phyloP scores from a whole-genome alignment of 2,797 vertebrate genomes.

The Pantherophis vulpinus region DNA sequence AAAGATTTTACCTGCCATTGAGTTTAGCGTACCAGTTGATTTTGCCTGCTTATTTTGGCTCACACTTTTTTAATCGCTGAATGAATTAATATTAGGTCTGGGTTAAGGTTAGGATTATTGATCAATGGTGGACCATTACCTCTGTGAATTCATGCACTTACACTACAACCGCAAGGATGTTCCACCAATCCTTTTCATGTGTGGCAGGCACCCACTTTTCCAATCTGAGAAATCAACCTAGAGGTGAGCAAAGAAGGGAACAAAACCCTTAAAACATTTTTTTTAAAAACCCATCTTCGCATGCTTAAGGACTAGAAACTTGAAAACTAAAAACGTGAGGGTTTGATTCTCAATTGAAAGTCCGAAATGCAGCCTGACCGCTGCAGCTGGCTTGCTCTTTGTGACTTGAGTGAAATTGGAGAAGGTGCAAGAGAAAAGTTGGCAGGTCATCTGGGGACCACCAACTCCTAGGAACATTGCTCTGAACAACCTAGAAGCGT shows the following conservation, averaged over 20 bases:
- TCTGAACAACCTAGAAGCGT: constrained; percentile 33
- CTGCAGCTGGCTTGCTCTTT: neutral
- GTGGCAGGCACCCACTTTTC: neutral
- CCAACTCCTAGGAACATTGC: constrained; percentile 16
- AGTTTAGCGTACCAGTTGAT: neutral
- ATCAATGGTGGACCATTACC: neutral
- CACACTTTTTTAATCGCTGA: neutral
- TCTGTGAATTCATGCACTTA: neutral
- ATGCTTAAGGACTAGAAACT: neutral
- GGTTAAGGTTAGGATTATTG: neutral
- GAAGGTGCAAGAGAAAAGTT: neutral
- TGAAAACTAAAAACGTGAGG: neutral
- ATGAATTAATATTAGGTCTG: neutral
- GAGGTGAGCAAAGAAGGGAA: neutral
- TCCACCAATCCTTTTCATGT: neutral
- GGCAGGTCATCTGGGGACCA: neutral
- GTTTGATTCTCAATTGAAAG: neutral
- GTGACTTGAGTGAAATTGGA: neutral
- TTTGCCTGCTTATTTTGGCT: neutral
- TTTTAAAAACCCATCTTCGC: neutral
- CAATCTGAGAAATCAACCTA: neutral
- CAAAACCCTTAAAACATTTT: neutral
- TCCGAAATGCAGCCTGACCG: neutral
- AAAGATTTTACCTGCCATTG: neutral
- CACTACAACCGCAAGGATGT: neutral